These are phyloP conservation scores for Phrixothrix hirtus DNA, from an alignment of 2,888 invertebrate genomes.

Conservation along the genomic window DNA sequence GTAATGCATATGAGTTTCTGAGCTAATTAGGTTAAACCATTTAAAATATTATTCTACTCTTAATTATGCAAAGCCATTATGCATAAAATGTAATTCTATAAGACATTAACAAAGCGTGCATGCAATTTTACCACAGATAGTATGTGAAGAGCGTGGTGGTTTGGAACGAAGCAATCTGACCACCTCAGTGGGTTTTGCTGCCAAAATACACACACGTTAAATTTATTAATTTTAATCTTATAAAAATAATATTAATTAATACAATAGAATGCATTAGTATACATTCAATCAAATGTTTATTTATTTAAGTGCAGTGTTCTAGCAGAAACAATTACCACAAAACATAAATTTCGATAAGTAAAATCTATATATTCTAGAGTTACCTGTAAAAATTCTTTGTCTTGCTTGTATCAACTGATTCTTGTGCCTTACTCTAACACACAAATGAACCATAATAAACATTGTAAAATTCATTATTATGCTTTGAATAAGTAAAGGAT, in stretches of 20 bases:
- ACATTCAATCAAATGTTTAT: no score
- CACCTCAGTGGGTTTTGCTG: slow-evolving; percentile 55
- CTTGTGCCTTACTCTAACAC: slow-evolving; percentile 82
- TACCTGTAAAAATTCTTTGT: slow-evolving; percentile 81
- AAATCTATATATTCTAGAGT: no score
- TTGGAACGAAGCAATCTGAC: slow-evolving; percentile 55
- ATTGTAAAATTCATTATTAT: slow-evolving; percentile 96
- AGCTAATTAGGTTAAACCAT: no score
- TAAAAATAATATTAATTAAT: slow-evolving; percentile 9
- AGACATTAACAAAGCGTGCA: slow-evolving; percentile 46
- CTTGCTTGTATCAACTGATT: slow-evolving; percentile 75
- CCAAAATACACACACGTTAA: slow-evolving; percentile 44
- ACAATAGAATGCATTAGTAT: slow-evolving; percentile 8
- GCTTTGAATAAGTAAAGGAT: slow-evolving; percentile 93
- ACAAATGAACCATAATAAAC: slow-evolving; percentile 93
- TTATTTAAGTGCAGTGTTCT: slow-evolving; percentile 17
- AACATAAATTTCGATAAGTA: no score
- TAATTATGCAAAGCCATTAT: no score
- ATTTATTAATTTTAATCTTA: slow-evolving; percentile 6
- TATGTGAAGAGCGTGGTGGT: slow-evolving; percentile 54
- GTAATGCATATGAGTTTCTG: no score
- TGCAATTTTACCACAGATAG: slow-evolving; percentile 54
- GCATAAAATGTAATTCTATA: no score
- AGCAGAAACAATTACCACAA: slow-evolving; percentile 6
- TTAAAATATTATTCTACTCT: no score